Base-by-base conservation (phyloP, 2,797 vertebrate species). In the Mionectes olivaceus region DNA sequence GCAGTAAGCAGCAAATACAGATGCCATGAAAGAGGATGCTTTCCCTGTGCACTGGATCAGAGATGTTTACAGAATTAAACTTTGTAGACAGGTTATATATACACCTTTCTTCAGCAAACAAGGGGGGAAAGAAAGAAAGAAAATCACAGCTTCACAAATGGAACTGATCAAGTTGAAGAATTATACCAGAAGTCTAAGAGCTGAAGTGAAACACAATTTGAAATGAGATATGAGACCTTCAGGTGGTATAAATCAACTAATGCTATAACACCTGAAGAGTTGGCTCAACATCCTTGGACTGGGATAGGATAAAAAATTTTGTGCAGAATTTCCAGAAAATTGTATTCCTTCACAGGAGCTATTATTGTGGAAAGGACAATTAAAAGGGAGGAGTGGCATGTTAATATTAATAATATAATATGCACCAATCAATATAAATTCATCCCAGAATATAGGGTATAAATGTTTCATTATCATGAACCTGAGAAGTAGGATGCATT, bases 371-470 rank as follows among this genome's bases (percentile, higher is more conserved):
- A 65, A 63, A 76, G 43, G 63, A 64, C 41, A 94, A 93, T 96
- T 93, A 79, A 96, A 90, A 43, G 49, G 52, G 85, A 73, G 80
- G 60, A 84, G 37, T 57, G 63, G 27, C 41, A 70, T 65, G 43
- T 76, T 94, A 83, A 77, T 75, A 93, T 91, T 93, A 91, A 84
- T 86, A 91, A 88, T 86, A 77, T 46, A 69, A 86, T 69, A 43
- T 76, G 52, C 79, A 86, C 41, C 1, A 46, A 88, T 52, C 69
- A 56, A 69, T 90, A 94, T 47, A 77, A 94, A 94, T 90, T 86
- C 83, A 78, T 91, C 37, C 65, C 63, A 73, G 89, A 91, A 91
- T 79, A 76, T 22, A 67, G 59, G 70, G 33, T 96, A 70, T 89
- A 83, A 94, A 88, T 44, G 55, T 90, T 93, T 94, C 76, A 91